phyloP scores from a whole-genome alignment of 2,888 invertebrate genomes.

The Coecobrya sp. region DNA sequence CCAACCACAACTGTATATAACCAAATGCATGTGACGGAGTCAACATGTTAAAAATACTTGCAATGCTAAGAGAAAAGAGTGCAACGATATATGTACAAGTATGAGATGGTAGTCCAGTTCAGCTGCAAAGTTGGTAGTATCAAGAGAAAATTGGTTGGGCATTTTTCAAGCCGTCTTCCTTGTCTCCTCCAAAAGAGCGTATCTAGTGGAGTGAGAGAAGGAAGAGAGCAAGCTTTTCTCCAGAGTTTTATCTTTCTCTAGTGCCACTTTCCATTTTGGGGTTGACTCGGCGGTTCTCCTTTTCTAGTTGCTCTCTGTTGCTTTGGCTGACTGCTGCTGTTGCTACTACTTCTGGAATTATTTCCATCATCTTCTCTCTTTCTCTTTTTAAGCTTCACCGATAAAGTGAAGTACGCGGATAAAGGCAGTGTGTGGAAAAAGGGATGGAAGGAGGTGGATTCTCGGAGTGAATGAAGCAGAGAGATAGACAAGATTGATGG shows the following conservation, averaged over 20 bases:
- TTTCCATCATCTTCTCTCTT: neutral
- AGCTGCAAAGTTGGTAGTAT: neutral
- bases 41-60: neutral
- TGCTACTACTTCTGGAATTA: too few species aligned
- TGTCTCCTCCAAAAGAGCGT: too few species aligned
- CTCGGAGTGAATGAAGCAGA: neutral
- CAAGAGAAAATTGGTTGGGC: neutral
- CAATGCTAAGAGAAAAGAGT: neutral
- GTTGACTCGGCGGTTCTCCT: slow-evolving; percentile 28
- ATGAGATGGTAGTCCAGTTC: neutral
- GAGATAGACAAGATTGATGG: neutral
- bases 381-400: neutral
- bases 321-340: too few species aligned
- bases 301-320: neutral
- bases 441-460: neutral
- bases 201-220: neutral
- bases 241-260: slow-evolving; percentile 55
- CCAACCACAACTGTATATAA: neutral
- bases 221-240: slow-evolving; percentile 50
- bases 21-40: neutral
- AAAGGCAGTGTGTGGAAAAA: neutral
- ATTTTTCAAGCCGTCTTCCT: neutral
- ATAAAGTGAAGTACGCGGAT: neutral
- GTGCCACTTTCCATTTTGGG: slow-evolving; percentile 52
- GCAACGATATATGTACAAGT: neutral